Conservation (phyloP, 2,797 vertebrate genomes). For the Onychomys torridus region DNA sequence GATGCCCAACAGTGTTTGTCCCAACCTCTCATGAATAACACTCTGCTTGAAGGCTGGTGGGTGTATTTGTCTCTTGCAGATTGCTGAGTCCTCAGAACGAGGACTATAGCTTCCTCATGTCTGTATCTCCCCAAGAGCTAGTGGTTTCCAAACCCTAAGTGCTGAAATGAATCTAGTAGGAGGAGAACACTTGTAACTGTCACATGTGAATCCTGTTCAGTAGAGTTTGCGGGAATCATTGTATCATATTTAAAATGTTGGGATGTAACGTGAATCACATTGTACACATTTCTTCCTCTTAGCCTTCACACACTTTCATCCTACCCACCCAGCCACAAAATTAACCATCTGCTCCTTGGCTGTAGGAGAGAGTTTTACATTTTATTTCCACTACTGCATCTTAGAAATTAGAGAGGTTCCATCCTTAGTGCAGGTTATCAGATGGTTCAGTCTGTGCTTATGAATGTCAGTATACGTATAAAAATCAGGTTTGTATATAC, state of each 20-base stretch:
- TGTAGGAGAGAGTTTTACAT: constrained; percentile 8
- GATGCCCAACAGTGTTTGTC: constrained; percentile 51
- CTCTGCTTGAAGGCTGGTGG: constrained; percentile 35
- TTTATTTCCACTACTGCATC: not conserved
- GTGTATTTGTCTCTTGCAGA: constrained; percentile 59
- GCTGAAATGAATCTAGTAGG: constrained; percentile 34
- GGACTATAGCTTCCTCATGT: constrained; percentile 35
- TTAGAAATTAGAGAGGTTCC: constrained; percentile 39
- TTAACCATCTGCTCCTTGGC: not conserved
- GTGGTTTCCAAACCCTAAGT: constrained; percentile 35
- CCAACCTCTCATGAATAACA: constrained; percentile 20
- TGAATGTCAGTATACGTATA: not conserved
- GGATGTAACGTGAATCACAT: not conserved
- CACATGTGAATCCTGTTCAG: not conserved
- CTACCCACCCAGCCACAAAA: not conserved
- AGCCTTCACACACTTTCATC: not conserved
- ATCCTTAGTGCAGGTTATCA: not conserved
- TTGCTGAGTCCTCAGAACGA: constrained; percentile 66
- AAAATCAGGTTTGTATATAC: not conserved
- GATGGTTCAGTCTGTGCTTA: not conserved
- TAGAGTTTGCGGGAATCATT: constrained; percentile 23
- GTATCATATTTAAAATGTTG: constrained; percentile 32
- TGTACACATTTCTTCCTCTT: not conserved
- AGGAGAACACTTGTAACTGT: not conserved
- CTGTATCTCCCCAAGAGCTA: constrained; percentile 24